Percentiles rank a stretch among this genome's conserved stretches.
Evolutionary conservation across 2,797 vertebrate species (phyloP).

Genomic region (Acanthopagrus latus): DNA sequence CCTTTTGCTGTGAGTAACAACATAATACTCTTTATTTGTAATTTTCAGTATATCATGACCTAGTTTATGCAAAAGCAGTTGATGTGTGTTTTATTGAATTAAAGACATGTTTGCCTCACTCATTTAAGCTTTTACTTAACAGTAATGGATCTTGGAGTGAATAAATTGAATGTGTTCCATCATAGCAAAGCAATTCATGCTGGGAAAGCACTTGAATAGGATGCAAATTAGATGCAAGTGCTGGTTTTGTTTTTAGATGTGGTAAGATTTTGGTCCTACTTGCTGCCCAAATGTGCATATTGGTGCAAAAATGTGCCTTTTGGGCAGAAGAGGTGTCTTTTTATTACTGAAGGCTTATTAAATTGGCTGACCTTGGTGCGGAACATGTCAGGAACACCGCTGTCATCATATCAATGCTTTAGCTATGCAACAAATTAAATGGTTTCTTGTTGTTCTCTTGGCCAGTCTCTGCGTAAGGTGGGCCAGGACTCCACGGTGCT

Average conservation of each 20-base stretch:
- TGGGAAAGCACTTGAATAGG: not conserved
- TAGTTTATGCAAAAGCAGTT: not conserved
- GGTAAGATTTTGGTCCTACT: too few relatives aligned
- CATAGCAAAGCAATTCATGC: not conserved
- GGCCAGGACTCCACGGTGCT: slow-evolving; percentile 95
- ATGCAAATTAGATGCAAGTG: not conserved
- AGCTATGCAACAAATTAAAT: slow-evolving; percentile 61
- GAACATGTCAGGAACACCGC: not conserved
- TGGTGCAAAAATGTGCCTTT: too few relatives aligned
- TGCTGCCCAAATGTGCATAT: too few relatives aligned
- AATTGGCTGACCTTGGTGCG: not conserved
- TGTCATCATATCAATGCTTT: slow-evolving; percentile 55
- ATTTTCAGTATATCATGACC: not conserved
- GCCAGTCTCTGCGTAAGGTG: slow-evolving; percentile 92
- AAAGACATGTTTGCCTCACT: not conserved
- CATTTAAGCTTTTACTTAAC: not conserved
- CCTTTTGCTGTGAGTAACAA: slow-evolving; percentile 90
- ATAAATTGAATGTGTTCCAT: not conserved
- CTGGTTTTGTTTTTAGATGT: too few relatives aligned
- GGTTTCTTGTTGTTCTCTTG: slow-evolving; percentile 19
- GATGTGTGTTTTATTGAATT: slow-evolving; percentile 1
- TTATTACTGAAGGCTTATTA: not conserved
- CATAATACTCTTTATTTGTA: not conserved
- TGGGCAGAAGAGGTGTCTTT: not conserved
- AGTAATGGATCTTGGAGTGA: not conserved